These are phyloP conservation scores for Hypothenemus hampei DNA, from an alignment of 1,140 invertebrate genomes.

Conservation along the genomic window DNA sequence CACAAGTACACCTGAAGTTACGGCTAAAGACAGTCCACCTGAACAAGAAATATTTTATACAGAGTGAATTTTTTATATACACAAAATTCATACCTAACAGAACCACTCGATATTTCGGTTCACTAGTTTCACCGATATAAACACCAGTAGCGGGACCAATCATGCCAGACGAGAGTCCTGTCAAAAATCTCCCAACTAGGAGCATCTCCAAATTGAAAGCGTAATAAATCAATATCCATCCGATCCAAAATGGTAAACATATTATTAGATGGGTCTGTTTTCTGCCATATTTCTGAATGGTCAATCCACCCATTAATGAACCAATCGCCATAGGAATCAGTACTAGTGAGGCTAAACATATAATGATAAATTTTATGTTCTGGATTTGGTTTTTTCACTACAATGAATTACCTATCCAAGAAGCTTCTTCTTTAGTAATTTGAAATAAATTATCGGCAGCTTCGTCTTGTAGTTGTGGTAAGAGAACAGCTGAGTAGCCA, in stretches of 20 bases:
- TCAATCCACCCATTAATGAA: constrained; percentile 53
- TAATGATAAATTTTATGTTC: neutral
- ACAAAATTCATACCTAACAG: constrained; percentile 44
- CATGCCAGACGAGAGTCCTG: constrained; percentile 49
- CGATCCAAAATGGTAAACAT: constrained; percentile 58
- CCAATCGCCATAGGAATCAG: constrained; percentile 57
- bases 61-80: neutral
- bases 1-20: constrained; percentile 50
- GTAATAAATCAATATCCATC: constrained; percentile 60
- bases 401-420: constrained; percentile 56
- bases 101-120: constrained; percentile 54
- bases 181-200: constrained; percentile 61
- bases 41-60: neutral
- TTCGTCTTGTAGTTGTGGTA: constrained; percentile 52
- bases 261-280: constrained; percentile 56
- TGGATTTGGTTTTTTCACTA: neutral
- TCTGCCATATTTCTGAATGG: constrained; percentile 65
- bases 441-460: constrained; percentile 22
- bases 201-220: constrained; percentile 50
- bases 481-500: constrained; percentile 59
- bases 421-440: constrained; percentile 49
- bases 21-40: constrained; percentile 48
- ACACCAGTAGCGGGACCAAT: constrained; percentile 33
- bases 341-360: constrained; percentile 51
- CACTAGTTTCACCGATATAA: constrained; percentile 51